phyloP scores from a whole-genome alignment of 2,113 vertebrate genomes.

The Chlamydotis undulata region DNA sequence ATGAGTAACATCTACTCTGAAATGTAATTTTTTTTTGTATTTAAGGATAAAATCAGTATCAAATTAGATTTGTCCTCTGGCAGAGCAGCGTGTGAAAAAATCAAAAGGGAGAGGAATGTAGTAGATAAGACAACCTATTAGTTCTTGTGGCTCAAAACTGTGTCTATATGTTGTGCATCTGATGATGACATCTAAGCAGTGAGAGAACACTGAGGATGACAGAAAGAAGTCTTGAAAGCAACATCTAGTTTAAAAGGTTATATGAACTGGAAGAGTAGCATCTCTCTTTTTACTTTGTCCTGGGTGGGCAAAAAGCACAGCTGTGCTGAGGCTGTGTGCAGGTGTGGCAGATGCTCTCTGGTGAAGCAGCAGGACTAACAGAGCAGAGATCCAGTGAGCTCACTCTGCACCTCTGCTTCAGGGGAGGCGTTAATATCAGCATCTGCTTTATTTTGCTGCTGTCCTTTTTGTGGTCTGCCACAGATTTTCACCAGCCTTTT shows the following conservation, averaged over 20 bases:
- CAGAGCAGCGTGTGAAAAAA: neutral
- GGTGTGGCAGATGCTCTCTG: neutral
- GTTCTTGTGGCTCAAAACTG: neutral
- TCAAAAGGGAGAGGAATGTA: neutral
- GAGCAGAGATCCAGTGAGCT: neutral
- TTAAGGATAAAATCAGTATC: neutral
- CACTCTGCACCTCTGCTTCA: neutral
- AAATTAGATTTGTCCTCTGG: neutral
- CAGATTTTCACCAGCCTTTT: neutral
- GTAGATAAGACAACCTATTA: neutral
- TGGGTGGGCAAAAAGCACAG: neutral
- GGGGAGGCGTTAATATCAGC: neutral
- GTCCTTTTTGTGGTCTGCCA: neutral
- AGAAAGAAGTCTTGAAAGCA: neutral
- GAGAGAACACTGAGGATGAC: neutral
- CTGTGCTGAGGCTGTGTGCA: neutral
- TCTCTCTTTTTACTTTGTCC: neutral
- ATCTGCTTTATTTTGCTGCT: neutral
- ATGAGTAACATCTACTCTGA: slow-evolving; percentile 44
- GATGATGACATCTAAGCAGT: neutral
- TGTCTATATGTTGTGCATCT: neutral
- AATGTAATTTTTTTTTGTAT: neutral
- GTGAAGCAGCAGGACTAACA: neutral
- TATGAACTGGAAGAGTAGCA: neutral
- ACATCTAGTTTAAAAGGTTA: neutral